These are phyloP conservation scores for Galeopterus variegatus DNA, from an alignment of 2,113 vertebrate species.

Conservation along the genomic window DNA sequence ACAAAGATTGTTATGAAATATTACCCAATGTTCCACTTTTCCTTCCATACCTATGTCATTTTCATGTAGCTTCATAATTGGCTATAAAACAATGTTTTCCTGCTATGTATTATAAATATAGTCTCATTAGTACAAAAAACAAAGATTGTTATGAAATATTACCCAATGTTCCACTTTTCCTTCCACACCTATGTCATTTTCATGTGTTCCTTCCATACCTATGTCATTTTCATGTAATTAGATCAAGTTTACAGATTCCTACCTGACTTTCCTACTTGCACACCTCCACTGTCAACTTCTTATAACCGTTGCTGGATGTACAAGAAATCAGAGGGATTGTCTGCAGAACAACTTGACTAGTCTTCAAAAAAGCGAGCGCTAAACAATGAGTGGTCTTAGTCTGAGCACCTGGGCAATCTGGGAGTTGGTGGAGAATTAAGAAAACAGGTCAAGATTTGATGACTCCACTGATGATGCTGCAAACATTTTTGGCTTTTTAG, in stretches of 20 bases:
- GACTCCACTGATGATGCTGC: conserved; percentile 79
- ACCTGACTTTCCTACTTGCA: conserved; percentile 66
- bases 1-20: conserved; percentile 76
- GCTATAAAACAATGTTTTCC: conserved; percentile 70
- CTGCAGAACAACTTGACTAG: conserved; percentile 38
- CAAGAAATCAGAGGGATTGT: conserved; percentile 66
- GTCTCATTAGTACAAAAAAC: conserved; percentile 75
- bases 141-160: conserved; percentile 76
- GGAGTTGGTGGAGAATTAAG: conserved; percentile 40
- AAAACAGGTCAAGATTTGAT: conserved; percentile 79
- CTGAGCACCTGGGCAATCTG: background rate
- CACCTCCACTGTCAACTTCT: conserved; percentile 80
- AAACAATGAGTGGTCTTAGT: background rate
- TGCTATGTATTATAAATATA: conserved; percentile 28
- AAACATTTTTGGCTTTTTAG: conserved; percentile 83
- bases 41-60: conserved; percentile 67
- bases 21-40: conserved; percentile 69
- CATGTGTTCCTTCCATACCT: background rate
- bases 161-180: conserved; percentile 71
- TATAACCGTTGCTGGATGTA: conserved; percentile 53
- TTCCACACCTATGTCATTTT: conserved; percentile 66
- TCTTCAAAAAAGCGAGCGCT: conserved; percentile 48
- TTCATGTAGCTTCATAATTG: conserved; percentile 75
- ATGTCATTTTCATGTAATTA: conserved; percentile 72
- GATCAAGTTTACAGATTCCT: conserved; percentile 78